Evolutionary conservation across 2,113 vertebrate genomes (phyloP).

Genomic region (Amphiprion ocellaris): DNA sequence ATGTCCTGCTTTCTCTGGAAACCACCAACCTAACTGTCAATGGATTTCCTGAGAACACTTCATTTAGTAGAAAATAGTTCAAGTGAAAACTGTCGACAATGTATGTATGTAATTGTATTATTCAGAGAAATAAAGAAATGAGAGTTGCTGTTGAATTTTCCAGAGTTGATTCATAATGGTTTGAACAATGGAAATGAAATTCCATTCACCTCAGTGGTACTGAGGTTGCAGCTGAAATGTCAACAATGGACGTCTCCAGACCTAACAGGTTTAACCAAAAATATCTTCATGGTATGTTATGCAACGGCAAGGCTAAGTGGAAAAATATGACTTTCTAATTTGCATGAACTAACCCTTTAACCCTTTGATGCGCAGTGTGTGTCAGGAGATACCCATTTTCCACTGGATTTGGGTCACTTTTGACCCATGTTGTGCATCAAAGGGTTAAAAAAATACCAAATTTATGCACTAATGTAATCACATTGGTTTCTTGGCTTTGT

Average conservation of each 20-base stretch:
- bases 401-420: too few relatives aligned
- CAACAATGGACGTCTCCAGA: background rate
- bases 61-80: constrained; percentile 5
- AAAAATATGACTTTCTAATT: constrained; percentile 4
- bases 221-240: background rate
- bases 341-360: background rate
- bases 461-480: constrained; percentile 1
- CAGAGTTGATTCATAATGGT: constrained; percentile 3
- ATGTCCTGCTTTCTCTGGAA: constrained; percentile 8
- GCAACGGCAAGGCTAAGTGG: background rate
- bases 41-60: constrained; percentile 21
- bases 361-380: too few relatives aligned
- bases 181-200: constrained; percentile 11
- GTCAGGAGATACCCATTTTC: too few relatives aligned
- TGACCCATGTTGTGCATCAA: too few relatives aligned
- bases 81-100: constrained; percentile 20
- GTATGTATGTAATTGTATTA: constrained; percentile 17
- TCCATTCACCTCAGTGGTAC: constrained; percentile 5
- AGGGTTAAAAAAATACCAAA: background rate
- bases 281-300: constrained; percentile 5
- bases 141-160: constrained; percentile 15
- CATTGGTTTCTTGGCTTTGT: constrained; percentile 11
- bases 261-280: constrained; percentile 15
- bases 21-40: constrained; percentile 22
- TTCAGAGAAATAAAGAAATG: constrained; percentile 13